phyloP scores from a whole-genome alignment of 2,113 vertebrate species.

The Pollachius pollachius region DNA sequence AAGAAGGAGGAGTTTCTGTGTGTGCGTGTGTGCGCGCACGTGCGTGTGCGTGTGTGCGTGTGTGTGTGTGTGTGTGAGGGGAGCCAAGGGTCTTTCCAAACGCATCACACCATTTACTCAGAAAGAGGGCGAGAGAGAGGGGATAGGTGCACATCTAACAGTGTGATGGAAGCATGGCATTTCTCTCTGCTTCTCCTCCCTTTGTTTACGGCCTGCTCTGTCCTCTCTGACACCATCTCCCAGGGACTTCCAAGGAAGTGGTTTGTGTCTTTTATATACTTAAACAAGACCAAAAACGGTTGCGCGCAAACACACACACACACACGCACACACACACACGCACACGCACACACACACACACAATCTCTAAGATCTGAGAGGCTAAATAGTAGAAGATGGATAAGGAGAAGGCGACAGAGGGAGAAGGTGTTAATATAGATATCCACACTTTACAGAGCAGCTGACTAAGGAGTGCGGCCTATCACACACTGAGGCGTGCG shows the following conservation, averaged over 20 bases:
- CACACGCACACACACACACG: not conserved
- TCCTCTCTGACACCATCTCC: slow-evolving; percentile 64
- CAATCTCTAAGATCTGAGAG: slow-evolving; percentile 41
- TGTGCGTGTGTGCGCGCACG: no score
- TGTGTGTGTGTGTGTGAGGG: not conserved
- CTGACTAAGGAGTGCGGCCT: slow-evolving; percentile 55
- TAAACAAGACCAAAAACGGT: slow-evolving; percentile 43
- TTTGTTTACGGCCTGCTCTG: slow-evolving; percentile 28
- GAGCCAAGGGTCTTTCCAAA: slow-evolving; percentile 57
- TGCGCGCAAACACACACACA: slow-evolving; percentile 1
- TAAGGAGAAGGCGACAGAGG: slow-evolving; percentile 25
- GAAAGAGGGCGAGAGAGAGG: slow-evolving; percentile 28
- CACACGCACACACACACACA: not conserved
- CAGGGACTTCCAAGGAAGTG: slow-evolving; percentile 52
- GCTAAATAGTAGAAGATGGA: slow-evolving; percentile 7
- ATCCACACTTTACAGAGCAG: slow-evolving; percentile 49
- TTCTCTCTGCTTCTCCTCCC: not conserved
- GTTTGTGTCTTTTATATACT: slow-evolving; percentile 52
- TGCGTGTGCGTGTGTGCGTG: not conserved
- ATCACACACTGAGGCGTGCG: slow-evolving; percentile 42
- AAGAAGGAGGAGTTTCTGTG: not conserved
- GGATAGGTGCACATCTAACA: slow-evolving; percentile 47
- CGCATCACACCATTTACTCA: slow-evolving; percentile 76
- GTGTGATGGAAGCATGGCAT: slow-evolving; percentile 32
- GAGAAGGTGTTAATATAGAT: slow-evolving; percentile 25